Conservation (phyloP, 2,888 invertebrate species). For the Drosophila mercatorum region DNA sequence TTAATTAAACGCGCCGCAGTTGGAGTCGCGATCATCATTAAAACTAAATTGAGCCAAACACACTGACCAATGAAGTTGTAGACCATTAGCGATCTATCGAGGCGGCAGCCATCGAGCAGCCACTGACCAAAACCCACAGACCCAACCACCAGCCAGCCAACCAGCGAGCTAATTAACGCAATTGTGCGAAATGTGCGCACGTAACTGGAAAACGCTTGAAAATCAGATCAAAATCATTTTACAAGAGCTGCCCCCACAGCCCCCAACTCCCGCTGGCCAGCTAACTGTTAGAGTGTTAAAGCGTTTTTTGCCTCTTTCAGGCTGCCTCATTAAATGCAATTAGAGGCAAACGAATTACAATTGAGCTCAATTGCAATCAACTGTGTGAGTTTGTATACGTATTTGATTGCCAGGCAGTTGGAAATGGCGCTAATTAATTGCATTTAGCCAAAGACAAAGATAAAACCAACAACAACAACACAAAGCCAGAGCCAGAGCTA, state of each 20-base stretch:
- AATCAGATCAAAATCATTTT: constrained; percentile 42
- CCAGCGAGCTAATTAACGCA: constrained; percentile 60
- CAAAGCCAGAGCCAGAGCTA: constrained; percentile 8
- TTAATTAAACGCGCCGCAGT: constrained; percentile 70
- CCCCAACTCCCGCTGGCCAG: background rate
- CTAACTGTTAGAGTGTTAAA: constrained; percentile 15
- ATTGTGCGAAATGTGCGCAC: constrained; percentile 66
- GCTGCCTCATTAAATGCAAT: constrained; percentile 67
- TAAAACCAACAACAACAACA: constrained; percentile 20
- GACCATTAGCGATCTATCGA: constrained; percentile 64
- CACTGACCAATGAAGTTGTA: constrained; percentile 74
- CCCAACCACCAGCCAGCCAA: background rate
- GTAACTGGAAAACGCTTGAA: constrained; percentile 54
- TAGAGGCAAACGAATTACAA: constrained; percentile 54
- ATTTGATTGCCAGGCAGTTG: constrained; percentile 39
- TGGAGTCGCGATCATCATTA: constrained; percentile 74
- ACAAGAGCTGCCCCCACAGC: background rate
- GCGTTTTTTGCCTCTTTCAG: constrained; percentile 12
- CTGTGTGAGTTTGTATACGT: constrained; percentile 24
- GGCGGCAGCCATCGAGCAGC: constrained; percentile 11
- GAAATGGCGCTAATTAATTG: constrained; percentile 68
- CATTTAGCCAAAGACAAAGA: constrained; percentile 40
- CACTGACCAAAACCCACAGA: constrained; percentile 5
- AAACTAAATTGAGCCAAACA: constrained; percentile 51
- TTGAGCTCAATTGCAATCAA: constrained; percentile 47